Evolutionary conservation across 1,140 invertebrate genomes (phyloP).

Genomic region (Pantala flavescens): DNA sequence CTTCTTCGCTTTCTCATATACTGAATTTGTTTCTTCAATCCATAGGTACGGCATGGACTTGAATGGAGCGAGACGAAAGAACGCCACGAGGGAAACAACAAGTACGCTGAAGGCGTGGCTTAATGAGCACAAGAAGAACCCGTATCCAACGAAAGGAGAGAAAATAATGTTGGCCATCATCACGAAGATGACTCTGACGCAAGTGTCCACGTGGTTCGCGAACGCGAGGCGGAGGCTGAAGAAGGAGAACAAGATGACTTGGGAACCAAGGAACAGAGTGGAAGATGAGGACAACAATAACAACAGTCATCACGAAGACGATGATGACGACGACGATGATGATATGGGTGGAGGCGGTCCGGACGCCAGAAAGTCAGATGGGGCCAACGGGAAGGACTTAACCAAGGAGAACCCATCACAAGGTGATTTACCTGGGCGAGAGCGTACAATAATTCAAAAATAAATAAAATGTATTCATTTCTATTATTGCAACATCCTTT

Average conservation of each 20-base stretch:
- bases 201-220: constrained; percentile 98
- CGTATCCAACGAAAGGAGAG: constrained; percentile 97
- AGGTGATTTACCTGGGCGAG: constrained; percentile 35
- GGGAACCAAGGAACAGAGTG: constrained; percentile 83
- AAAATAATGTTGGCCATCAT: constrained; percentile 99
- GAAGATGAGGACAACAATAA: constrained; percentile 81
- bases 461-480: too few species aligned
- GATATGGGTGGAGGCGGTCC: background rate
- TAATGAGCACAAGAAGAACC: constrained; percentile 97
- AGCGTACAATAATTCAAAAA: too few species aligned
- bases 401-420: constrained; percentile 40
- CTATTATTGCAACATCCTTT: too few species aligned
- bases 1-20: too few species aligned
- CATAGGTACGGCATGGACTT: constrained; percentile 79
- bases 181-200: constrained; percentile 97
- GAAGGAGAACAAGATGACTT: constrained; percentile 99
- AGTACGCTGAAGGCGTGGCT: constrained; percentile 94
- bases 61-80: constrained; percentile 84
- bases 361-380: constrained; percentile 49
- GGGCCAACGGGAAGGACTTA: constrained; percentile 57
- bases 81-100: constrained; percentile 94
- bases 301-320: constrained; percentile 36
- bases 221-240: constrained; percentile 91
- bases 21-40: background rate
- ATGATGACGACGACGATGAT: constrained; percentile 50